Evolutionary conservation across 2,113 vertebrate species (phyloP), one percentile per base, ranked within the genome.

Genomic region (Etheostoma cragini): DNA sequence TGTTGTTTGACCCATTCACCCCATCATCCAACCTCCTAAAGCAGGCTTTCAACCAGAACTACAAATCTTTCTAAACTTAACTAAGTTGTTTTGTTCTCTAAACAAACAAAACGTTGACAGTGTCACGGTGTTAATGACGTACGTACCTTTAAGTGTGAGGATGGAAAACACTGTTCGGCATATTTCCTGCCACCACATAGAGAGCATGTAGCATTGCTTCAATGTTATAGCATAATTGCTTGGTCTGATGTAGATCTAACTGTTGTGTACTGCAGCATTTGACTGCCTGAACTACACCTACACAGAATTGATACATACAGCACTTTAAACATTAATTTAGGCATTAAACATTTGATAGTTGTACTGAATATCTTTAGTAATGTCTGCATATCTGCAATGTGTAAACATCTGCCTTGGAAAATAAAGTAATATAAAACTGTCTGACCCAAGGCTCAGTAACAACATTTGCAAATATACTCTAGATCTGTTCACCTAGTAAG

Each of bases 371-470:
- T 81, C 61, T 84, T 83, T 7, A 62, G 56, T 38, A 78, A 81
- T 66, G 19, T 65, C 38, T 78, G 57, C 26, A 76, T 52, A 72
- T 82, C 30, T 57, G 15, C 58, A 71, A 71, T 76, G 57, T 85
- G 56, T 76, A 79, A 88, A 89, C 68, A 85, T 42, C 33, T 64
- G 61, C 50, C 19, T 54, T 6, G 2, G 13, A 19, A 54, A 42
- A 42, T 49, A 50, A 69, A 57, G 26, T 26, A 56, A 8, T 42
- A 11, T 42, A 66, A 58, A 66, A 65, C 8, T 21, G 6, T 68
- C 16, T 85, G 70, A 88, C 84, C 84, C 16, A 46, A 72, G 84
- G 82, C 80, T 63, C 30, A 50, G 52, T 58, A 58, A 83, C 78
- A 72, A 75, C 68, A 30, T 66, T 77, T 68, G 72, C 78, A 82